These are phyloP conservation scores for Lutraria lutraria DNA, from an alignment of 2,888 invertebrate species.

Conservation along the genomic window DNA sequence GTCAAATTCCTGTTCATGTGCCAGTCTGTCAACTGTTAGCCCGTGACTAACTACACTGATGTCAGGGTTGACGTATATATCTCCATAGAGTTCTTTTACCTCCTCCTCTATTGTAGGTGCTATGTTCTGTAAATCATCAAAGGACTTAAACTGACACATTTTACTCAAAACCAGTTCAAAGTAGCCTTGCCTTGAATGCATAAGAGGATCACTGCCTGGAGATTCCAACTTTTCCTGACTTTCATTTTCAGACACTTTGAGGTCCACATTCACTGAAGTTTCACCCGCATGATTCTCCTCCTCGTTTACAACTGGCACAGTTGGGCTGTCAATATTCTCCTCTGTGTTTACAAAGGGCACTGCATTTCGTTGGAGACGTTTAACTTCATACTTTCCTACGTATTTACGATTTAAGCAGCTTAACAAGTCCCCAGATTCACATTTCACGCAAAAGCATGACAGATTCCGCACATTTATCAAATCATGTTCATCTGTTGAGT, in stretches of 20 bases:
- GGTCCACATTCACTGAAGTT: background rate
- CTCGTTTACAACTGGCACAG: background rate
- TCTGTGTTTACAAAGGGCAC: too few relatives aligned
- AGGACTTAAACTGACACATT: too few relatives aligned
- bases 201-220: background rate
- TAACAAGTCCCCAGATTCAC: slow-evolving; percentile 29
- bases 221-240: background rate
- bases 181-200: background rate
- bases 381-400: slow-evolving; percentile 36
- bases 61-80: background rate
- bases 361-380: slow-evolving; percentile 16
- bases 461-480: slow-evolving; percentile 47
- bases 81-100: background rate
- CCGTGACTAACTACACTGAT: background rate
- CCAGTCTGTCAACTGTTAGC: background rate
- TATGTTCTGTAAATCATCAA: background rate
- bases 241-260: background rate
- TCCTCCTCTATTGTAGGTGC: background rate
- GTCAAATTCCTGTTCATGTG: background rate
- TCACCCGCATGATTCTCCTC: background rate
- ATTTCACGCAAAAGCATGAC: slow-evolving; percentile 57
- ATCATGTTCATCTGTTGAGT: slow-evolving; percentile 9
- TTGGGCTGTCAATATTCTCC: background rate
- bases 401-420: slow-evolving; percentile 55
- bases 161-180: slow-evolving; percentile 3